Evolutionary conservation across 2,888 invertebrate species (phyloP).

Genomic region (Pandemis corylana): DNA sequence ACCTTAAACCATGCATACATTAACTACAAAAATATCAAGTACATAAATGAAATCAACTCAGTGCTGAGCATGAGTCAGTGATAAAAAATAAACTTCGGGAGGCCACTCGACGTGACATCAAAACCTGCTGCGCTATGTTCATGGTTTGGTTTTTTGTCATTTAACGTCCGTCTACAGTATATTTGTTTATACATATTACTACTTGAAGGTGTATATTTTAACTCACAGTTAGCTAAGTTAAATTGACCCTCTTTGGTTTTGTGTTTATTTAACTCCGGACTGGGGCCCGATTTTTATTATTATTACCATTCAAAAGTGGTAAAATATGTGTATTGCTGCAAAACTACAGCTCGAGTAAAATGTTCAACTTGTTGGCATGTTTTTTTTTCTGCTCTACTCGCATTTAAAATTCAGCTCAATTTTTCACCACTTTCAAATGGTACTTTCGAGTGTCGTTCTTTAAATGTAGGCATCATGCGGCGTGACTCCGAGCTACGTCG

Average conservation of each 20-base stretch:
- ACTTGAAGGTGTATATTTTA: neutral
- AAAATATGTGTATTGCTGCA: too few species aligned
- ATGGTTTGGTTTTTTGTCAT: constrained; percentile 48
- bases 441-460: too few species aligned
- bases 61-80: constrained; percentile 36
- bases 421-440: too few species aligned
- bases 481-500: neutral
- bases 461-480: neutral
- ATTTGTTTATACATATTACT: constrained; percentile 4
- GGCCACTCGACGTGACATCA: constrained; percentile 49
- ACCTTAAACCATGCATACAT: constrained; percentile 6
- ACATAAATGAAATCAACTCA: constrained; percentile 33
- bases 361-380: too few species aligned
- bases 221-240: neutral
- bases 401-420: too few species aligned
- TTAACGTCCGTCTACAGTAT: constrained; percentile 17
- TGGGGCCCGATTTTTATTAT: too few species aligned
- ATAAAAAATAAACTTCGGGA: constrained; percentile 44
- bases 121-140: constrained; percentile 47
- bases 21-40: constrained; percentile 14
- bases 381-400: too few species aligned
- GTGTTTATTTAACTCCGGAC: neutral
- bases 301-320: too few species aligned
- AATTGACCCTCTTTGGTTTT: neutral
- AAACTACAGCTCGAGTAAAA: too few species aligned